Base-by-base conservation (phyloP, 2,888 invertebrate species). In the Stenodema calcarata region DNA sequence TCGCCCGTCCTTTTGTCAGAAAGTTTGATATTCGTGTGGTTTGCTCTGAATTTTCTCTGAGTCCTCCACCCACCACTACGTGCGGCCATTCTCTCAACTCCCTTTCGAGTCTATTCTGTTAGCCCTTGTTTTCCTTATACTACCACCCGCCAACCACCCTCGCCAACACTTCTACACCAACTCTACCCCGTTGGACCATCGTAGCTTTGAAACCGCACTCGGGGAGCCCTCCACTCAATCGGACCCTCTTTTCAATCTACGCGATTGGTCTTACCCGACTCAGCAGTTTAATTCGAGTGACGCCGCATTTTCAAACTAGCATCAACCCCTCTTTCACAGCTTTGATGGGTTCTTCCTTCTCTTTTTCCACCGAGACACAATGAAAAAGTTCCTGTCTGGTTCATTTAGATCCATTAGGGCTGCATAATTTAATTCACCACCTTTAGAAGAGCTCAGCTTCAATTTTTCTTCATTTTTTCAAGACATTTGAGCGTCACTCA, bases 381-480 rank as follows among this genome's bases (percentile, higher is more conserved):
- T 73, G 73, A 35, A 73, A 73, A 73, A 73, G 73, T 73, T 73
- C 73, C 73, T 16, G 1, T 16, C 73, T 35, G n/a, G 41, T 73
- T 73, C 73, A 73, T 73, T 73, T 73, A 73, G 73, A 73, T 73
- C 73, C 73, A 73, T 73, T 73, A 73, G 73, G 35, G 73, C 73
- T 73, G 73, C 73, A 73, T 73, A 73, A 73, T 73, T 73, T 73
- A 73, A 73, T 73, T 35, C 73, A 16, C 73, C 35, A 73, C 73
- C 35, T 35, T 73, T 30, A 35, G 70, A 35, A 14, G 0, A n/a
- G 41, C 73, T 73, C 73, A 16, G 35, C 73, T 73, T 73, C 73
- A 73, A 73, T 73, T 73, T 73, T 73, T 73, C 35, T 18, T 73
- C 41, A 30, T 73, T 41, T 41, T 73, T 73, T 18, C 28, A 4